Percentiles rank a stretch among this genome's conserved stretches.
Conservation (phyloP, 2,888 invertebrate species). For the Agrochola lota region DNA sequence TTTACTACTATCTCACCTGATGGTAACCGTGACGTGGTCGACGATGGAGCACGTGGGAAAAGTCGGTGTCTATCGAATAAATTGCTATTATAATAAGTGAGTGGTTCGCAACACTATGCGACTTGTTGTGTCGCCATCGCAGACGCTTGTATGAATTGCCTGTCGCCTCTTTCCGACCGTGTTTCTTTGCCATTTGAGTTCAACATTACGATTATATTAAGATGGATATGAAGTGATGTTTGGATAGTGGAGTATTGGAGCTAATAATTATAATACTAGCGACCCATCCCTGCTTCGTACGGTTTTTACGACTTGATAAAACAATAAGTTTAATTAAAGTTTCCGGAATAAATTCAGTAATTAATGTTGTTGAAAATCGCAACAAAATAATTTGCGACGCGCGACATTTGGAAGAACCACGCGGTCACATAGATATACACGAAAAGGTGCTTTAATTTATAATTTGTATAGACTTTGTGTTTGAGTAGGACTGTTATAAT, state of each 20-base stretch:
- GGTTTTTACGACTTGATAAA: neutral
- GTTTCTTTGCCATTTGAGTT: conserved; percentile 76
- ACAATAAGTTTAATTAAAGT: neutral
- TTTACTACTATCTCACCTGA: neutral
- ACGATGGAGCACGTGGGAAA: neutral
- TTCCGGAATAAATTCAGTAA: too few species aligned
- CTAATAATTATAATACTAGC: neutral
- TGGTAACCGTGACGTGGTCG: neutral
- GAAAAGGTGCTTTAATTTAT: too few species aligned
- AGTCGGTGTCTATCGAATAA: conserved; percentile 11
- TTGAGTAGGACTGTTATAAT: too few species aligned
- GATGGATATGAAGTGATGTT: conserved; percentile 45
- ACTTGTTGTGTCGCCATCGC: conserved; percentile 67
- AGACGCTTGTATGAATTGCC: conserved; percentile 76
- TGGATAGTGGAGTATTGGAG: neutral
- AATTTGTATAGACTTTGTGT: too few species aligned
- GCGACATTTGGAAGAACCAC: too few species aligned
- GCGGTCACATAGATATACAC: too few species aligned
- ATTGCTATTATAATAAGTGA: conserved; percentile 21
- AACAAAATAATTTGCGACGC: too few species aligned
- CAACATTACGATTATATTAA: conserved; percentile 45
- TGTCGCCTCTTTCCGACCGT: conserved; percentile 74
- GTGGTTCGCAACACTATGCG: conserved; percentile 59
- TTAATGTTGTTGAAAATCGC: too few species aligned
- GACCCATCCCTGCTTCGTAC: too few species aligned